These are phyloP conservation scores for Gymnoscelis rufifasciata DNA, from an alignment of 2,888 invertebrate species.

Conservation along the genomic window DNA sequence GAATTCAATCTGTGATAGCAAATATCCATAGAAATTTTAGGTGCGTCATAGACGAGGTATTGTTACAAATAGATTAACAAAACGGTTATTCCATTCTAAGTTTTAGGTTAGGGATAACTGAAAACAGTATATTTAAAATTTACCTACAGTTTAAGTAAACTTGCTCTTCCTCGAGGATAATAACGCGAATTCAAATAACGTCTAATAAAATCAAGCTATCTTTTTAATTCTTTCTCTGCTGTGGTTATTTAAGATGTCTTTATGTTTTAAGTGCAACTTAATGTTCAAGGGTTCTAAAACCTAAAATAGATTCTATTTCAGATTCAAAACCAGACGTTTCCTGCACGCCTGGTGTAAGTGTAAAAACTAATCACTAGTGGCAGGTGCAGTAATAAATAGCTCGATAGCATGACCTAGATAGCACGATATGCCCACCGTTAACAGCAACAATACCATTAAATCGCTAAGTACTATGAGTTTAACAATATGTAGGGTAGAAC, in stretches of 20 bases:
- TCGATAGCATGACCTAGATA: constrained; percentile 52
- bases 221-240: too few species aligned
- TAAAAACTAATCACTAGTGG: constrained; percentile 24
- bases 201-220: too few species aligned
- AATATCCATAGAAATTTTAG: constrained; percentile 50
- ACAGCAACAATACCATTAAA: constrained; percentile 19
- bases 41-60: constrained; percentile 36
- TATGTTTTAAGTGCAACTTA: not conserved
- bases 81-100: too few species aligned
- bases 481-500: too few species aligned
- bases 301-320: constrained; percentile 3
- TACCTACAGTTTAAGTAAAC: too few species aligned
- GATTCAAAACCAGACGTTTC: not conserved
- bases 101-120: too few species aligned
- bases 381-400: constrained; percentile 37
- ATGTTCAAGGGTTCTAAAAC: not conserved
- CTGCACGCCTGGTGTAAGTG: constrained; percentile 4
- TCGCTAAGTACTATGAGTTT: too few species aligned
- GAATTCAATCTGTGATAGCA: constrained; percentile 35
- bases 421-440: constrained; percentile 25
- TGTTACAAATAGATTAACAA: too few species aligned
- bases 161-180: too few species aligned
- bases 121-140: too few species aligned
- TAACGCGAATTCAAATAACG: too few species aligned
- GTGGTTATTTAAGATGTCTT: too few species aligned